Conservation (phyloP, 2,888 invertebrate species). For the Pegoplata infirma region DNA sequence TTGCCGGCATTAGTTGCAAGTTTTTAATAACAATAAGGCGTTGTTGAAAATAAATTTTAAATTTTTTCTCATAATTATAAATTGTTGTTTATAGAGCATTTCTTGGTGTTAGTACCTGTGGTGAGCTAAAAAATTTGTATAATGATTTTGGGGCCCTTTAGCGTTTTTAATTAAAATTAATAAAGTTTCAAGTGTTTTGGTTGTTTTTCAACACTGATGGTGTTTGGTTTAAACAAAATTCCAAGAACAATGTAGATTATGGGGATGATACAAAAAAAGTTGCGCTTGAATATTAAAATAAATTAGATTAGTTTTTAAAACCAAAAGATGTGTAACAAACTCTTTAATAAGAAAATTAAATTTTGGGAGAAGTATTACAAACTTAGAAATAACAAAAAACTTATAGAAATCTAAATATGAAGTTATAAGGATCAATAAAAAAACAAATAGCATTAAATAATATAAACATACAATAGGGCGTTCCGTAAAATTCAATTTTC, state of each 20-base stretch:
- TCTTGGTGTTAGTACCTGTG: constrained; percentile 23
- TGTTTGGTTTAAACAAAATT: not conserved
- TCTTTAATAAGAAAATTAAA: too few species aligned
- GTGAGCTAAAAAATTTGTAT: constrained; percentile 17
- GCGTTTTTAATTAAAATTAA: constrained; percentile 50
- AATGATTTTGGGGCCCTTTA: constrained; percentile 10
- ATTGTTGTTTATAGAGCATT: not conserved
- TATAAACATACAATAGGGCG: too few species aligned
- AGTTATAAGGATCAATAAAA: too few species aligned
- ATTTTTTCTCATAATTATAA: not conserved
- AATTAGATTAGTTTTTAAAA: too few species aligned
- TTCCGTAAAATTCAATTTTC: too few species aligned
- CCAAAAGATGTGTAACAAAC: too few species aligned
- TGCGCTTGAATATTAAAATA: too few species aligned
- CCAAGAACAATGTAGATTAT: not conserved
- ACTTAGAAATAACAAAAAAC: too few species aligned
- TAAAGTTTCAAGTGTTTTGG: constrained; percentile 29
- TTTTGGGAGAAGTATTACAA: too few species aligned
- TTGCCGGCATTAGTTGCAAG: not conserved
- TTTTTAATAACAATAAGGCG: not conserved
- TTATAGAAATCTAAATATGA: too few species aligned
- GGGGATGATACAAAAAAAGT: too few species aligned
- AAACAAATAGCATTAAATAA: too few species aligned
- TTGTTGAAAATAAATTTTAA: not conserved
- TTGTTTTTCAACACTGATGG: not conserved